phyloP scores from a whole-genome alignment of 1,140 invertebrate genomes.

The Eueides isabella region DNA sequence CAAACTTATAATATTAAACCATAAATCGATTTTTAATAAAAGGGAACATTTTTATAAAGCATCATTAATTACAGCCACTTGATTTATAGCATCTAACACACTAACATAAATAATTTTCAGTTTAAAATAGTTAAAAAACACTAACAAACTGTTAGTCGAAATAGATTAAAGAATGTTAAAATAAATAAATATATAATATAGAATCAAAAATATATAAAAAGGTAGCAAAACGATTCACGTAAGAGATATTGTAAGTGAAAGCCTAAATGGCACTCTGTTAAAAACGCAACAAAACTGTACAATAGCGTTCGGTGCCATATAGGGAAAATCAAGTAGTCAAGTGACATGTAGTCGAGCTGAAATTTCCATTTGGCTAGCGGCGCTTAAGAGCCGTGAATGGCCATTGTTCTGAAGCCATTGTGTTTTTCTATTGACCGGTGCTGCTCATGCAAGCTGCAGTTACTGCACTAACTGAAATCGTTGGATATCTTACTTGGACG shows the following conservation, averaged over 20 bases:
- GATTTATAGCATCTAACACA: too few relatives aligned
- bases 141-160: too few relatives aligned
- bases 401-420: conserved; percentile 46
- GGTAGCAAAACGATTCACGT: neutral
- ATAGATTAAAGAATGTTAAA: too few relatives aligned
- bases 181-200: too few relatives aligned
- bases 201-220: neutral
- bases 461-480: conserved; percentile 32
- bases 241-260: conserved; percentile 8
- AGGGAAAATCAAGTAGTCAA: conserved; percentile 40
- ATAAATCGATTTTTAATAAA: neutral
- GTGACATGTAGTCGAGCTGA: conserved; percentile 47
- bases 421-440: conserved; percentile 46
- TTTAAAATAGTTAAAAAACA: too few relatives aligned
- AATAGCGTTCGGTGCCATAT: conserved; percentile 38
- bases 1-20: neutral
- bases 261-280: conserved; percentile 11
- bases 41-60: too few relatives aligned
- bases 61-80: too few relatives aligned
- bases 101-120: too few relatives aligned
- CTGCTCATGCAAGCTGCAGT: conserved; percentile 36
- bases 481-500: conserved; percentile 21
- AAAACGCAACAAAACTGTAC: conserved; percentile 27
- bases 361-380: conserved; percentile 51
- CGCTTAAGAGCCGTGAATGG: conserved; percentile 49